Evolutionary conservation across 2,888 invertebrate genomes (phyloP).

Genomic region (Harpagoxenus sublaevis): DNA sequence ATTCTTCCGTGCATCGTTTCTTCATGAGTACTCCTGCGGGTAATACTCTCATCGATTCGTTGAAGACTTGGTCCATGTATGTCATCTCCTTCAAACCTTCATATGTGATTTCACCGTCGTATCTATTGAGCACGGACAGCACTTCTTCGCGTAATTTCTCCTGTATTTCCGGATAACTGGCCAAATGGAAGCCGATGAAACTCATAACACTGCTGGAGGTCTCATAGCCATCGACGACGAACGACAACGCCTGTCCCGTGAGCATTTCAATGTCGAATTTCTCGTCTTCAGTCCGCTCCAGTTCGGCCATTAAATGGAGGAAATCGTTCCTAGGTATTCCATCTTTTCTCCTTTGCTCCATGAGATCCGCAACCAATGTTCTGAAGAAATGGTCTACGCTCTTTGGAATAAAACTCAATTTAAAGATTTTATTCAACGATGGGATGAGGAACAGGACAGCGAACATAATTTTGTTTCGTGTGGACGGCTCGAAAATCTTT

Average conservation of each 20-base stretch:
- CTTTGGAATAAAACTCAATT: conserved; percentile 63
- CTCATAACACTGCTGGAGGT: conserved; percentile 87
- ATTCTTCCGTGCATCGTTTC: conserved; percentile 70
- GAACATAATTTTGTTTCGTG: conserved; percentile 58
- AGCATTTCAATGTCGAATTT: conserved; percentile 82
- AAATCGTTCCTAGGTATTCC: conserved; percentile 85
- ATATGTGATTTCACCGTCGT: conserved; percentile 85
- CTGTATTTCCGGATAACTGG: conserved; percentile 86
- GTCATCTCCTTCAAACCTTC: conserved; percentile 86
- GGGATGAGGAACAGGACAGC: conserved; percentile 65
- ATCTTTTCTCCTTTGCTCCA: conserved; percentile 72
- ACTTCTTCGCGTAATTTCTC: conserved; percentile 86
- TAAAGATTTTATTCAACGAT: conserved; percentile 56
- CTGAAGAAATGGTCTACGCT: conserved; percentile 74
- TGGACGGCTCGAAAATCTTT: conserved; percentile 73
- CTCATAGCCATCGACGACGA: conserved; percentile 87
- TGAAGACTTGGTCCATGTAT: conserved; percentile 87
- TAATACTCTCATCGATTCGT: conserved; percentile 73
- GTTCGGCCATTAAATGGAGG: conserved; percentile 85
- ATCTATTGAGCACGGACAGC: conserved; percentile 76
- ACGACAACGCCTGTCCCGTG: conserved; percentile 86
- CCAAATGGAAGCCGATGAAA: conserved; percentile 86
- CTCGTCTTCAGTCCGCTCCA: conserved; percentile 66
- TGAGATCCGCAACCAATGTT: conserved; percentile 68
- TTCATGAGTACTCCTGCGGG: conserved; percentile 47